Percentiles rank a stretch among this genome's conserved stretches.
Conservation (phyloP, 2,888 invertebrate genomes). For the Sympetrum striolatum region DNA sequence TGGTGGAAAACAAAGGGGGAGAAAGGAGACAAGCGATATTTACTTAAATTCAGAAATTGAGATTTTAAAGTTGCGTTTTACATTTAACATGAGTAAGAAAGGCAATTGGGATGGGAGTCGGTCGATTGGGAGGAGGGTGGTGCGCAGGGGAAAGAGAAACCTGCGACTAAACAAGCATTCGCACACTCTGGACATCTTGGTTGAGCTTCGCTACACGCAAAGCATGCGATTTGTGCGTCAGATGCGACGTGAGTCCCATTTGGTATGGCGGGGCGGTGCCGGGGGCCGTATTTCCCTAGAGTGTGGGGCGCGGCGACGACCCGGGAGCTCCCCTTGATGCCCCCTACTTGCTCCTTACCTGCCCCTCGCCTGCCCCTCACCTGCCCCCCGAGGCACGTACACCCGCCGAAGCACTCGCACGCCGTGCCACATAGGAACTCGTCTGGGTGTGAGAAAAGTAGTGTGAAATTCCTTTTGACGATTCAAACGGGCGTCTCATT, state of each 20-base stretch:
- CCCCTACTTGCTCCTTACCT: neutral
- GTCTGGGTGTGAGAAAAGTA: neutral
- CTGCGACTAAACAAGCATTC: neutral
- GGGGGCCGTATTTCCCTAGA: neutral
- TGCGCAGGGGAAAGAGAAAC: neutral
- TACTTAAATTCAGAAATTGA: too few species aligned
- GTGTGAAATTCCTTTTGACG: neutral
- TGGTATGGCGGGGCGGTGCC: neutral
- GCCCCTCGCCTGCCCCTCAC: neutral
- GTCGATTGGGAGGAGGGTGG: neutral
- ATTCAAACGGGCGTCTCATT: neutral
- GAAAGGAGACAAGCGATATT: too few species aligned
- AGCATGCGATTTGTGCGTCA: conserved; percentile 2
- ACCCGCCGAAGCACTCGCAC: neutral
- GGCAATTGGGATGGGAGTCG: neutral
- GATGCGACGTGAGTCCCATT: neutral
- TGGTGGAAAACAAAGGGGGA: too few species aligned
- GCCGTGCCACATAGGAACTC: neutral
- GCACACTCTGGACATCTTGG: neutral
- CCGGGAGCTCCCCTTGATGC: neutral
- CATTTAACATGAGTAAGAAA: neutral
- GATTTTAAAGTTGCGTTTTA: too few species aligned
- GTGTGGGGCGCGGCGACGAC: neutral
- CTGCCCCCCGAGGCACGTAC: neutral
- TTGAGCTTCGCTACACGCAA: conserved; percentile 1